Evolutionary conservation across 2,113 vertebrate species (phyloP).

Genomic region (Upupa epops): DNA sequence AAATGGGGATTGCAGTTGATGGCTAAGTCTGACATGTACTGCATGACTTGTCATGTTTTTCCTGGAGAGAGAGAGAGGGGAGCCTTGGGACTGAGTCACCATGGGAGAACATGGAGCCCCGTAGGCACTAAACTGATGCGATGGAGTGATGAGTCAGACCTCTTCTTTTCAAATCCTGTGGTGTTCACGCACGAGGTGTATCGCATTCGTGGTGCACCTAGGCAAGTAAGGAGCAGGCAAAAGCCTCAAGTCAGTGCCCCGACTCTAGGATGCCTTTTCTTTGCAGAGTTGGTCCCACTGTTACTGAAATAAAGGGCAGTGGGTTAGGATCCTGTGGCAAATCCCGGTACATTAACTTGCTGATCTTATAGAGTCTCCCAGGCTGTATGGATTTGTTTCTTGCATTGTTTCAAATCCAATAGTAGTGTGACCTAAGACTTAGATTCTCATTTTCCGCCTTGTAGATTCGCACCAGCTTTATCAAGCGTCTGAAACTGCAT

Average conservation of each 20-base stretch:
- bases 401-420: background rate
- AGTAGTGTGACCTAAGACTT: background rate
- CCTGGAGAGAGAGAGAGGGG: slow-evolving; percentile 43
- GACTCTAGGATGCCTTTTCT: background rate
- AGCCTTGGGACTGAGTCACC: slow-evolving; percentile 58
- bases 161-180: slow-evolving; percentile 19
- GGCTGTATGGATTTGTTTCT: background rate
- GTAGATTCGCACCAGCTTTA: background rate
- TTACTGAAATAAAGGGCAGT: background rate
- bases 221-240: background rate
- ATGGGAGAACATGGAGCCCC: slow-evolving; percentile 37
- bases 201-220: background rate
- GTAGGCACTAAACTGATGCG: slow-evolving; percentile 29
- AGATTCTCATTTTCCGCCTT: background rate
- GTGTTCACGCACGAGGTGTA: background rate
- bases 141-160: slow-evolving; percentile 55
- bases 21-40: slow-evolving; percentile 29
- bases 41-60: slow-evolving; percentile 60
- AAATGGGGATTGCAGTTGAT: background rate
- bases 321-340: background rate
- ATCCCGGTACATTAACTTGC: background rate
- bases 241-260: background rate
- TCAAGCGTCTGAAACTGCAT: background rate
- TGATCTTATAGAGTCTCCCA: background rate
- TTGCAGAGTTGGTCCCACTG: background rate